Evolutionary conservation across 2,888 invertebrate genomes (phyloP), one percentile per base, ranked within the genome.

Genomic region (Drosophila prostipennis): DNA sequence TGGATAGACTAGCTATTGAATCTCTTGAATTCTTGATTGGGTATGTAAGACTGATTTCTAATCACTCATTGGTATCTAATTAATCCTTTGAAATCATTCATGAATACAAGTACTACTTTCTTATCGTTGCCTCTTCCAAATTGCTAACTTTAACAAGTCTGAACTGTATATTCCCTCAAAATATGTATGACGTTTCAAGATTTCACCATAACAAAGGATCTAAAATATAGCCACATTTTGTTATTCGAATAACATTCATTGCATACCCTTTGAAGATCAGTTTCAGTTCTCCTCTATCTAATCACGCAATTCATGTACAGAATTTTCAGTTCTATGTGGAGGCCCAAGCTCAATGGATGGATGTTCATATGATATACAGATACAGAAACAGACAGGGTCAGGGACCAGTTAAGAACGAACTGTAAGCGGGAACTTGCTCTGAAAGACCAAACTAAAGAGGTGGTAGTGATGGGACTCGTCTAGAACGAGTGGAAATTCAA

Each of bases 391-490:
- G 29, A 58, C 39, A 40, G 56, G 23, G 39, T 29, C 19, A 32
- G 54, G 3, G 14, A 14, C 4, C 23, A 52, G 26, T 23, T 2
- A n/a, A 36, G 14, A 19, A 19, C 19, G 19, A 7, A 29, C 36
- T 13, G 6, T 10, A 42, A 40, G 70, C 70, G 70, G 43, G 52
- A 43, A 55, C 54, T 74, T 37, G 69, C 59, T 79, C 68, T 72
- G 60, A 72, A 72, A 39, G 77, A 72, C 23, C 26, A n/a, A 16
- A 10, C 19, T 5, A 26, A 39, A 68, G 54, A 68, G 53, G 69
- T 65, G 48, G 64, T 80, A 74, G 74, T 79, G 68, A 80, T 83
- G 78, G 84, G 78, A 77, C 74, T 83, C 80, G 70, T 42, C 74
- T 77, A 74, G 78, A 74, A 80, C 74, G 78, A 77, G 79, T 77